A percentile compares a stretch with the other conserved stretches of the same genome.
phyloP scores from a whole-genome alignment of 2,888 invertebrate genomes.

The Heteromyza rotundicornis region DNA sequence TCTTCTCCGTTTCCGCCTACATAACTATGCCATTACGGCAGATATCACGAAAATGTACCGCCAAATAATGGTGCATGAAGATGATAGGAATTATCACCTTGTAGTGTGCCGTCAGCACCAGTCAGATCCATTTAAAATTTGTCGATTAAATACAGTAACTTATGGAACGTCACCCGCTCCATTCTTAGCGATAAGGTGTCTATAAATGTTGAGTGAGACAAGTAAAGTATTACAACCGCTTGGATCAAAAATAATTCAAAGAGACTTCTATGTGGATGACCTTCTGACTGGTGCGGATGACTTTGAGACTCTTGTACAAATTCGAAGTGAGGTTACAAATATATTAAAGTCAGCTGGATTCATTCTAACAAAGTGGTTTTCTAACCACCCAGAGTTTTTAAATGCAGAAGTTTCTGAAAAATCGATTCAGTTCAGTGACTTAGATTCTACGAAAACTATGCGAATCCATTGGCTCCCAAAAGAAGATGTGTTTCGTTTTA shows the following conservation, averaged over 20 bases:
- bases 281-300: conserved; percentile 26
- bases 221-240: conserved; percentile 22
- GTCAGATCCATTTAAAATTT: not conserved
- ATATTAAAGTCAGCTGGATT: not conserved
- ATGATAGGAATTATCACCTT: not conserved
- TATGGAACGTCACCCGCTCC: no score
- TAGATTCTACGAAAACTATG: not conserved
- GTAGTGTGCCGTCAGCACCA: not conserved
- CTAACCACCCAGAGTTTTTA: not conserved
- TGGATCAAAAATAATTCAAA: conserved; percentile 28
- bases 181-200: conserved; percentile 24
- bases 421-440: not conserved
- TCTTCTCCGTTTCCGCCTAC: conserved; percentile 6
- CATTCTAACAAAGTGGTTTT: conserved; percentile 3
- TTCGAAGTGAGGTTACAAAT: not conserved
- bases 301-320: not conserved
- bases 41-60: conserved; percentile 13
- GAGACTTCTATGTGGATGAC: conserved; percentile 38
- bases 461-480: not conserved
- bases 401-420: not conserved
- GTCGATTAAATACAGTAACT: conserved; percentile 10
- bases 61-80: not conserved
- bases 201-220: conserved; percentile 45
- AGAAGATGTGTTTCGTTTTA: not conserved
- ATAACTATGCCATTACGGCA: conserved; percentile 9